Percentiles rank a stretch among this genome's conserved stretches.
phyloP scores from a whole-genome alignment of 2,113 vertebrate species.

The Arizona elegans region DNA sequence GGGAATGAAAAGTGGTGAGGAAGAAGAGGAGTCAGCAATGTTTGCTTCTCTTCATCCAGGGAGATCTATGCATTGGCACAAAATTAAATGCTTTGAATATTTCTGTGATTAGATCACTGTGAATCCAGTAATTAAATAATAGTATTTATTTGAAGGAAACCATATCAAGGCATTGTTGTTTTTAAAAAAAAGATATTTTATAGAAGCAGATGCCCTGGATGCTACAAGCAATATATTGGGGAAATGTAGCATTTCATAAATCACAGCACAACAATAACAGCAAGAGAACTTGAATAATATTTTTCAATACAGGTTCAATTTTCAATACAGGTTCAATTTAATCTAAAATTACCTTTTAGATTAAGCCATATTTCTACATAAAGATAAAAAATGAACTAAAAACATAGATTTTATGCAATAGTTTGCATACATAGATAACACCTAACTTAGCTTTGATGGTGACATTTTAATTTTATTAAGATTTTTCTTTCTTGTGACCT shows the following conservation, averaged over 20 bases:
- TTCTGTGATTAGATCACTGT: neutral
- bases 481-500: neutral
- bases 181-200: neutral
- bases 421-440: neutral
- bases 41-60: neutral
- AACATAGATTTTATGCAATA: neutral
- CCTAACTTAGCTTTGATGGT: neutral
- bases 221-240: no score
- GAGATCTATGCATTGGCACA: neutral
- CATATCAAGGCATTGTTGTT: no score
- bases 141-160: neutral
- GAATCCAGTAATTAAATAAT: neutral
- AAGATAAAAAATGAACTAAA: neutral
- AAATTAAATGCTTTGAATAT: neutral
- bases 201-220: neutral
- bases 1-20: neutral
- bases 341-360: neutral
- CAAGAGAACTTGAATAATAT: neutral
- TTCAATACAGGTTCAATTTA: neutral
- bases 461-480: neutral
- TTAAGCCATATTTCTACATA: neutral
- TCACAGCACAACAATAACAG: neutral
- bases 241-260: neutral
- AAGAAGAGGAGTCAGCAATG: neutral
- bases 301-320: neutral